Evolutionary conservation across 2,888 invertebrate species (phyloP).

Genomic region (Osedax fenrisi): DNA sequence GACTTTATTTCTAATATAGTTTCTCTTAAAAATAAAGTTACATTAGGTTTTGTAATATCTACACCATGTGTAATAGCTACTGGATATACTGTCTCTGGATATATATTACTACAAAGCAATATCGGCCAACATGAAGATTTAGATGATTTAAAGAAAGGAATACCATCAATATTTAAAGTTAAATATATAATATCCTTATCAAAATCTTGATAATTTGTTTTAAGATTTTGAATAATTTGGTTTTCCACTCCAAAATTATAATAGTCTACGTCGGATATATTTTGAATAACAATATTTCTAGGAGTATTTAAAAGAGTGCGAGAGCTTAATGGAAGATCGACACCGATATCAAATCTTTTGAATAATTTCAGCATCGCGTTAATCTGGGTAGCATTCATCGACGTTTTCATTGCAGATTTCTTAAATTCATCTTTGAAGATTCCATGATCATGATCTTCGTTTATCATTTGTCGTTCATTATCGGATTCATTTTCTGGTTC

Average conservation of each 20-base stretch:
- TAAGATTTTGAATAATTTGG: neutral
- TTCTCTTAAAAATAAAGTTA: neutral
- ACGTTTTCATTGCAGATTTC: too few species aligned
- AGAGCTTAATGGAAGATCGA: too few species aligned
- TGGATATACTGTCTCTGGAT: neutral
- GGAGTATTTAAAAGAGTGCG: neutral
- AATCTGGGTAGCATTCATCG: too few species aligned
- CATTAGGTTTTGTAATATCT: neutral
- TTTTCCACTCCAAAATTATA: neutral
- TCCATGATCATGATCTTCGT: too few species aligned
- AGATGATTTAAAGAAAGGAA: neutral
- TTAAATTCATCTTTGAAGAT: too few species aligned
- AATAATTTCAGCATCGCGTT: too few species aligned
- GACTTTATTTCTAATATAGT: too few species aligned
- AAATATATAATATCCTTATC: neutral
- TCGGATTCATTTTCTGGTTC: too few species aligned
- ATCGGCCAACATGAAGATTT: neutral
- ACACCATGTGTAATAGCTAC: neutral
- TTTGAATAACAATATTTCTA: neutral
- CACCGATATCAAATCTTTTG: too few species aligned
- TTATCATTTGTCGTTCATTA: too few species aligned
- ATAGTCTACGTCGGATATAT: neutral
- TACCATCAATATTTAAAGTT: neutral
- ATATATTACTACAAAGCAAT: neutral
- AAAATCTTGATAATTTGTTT: neutral